phyloP scores from a whole-genome alignment of 2,797 vertebrate genomes.

The Aulostomus chinensis region DNA sequence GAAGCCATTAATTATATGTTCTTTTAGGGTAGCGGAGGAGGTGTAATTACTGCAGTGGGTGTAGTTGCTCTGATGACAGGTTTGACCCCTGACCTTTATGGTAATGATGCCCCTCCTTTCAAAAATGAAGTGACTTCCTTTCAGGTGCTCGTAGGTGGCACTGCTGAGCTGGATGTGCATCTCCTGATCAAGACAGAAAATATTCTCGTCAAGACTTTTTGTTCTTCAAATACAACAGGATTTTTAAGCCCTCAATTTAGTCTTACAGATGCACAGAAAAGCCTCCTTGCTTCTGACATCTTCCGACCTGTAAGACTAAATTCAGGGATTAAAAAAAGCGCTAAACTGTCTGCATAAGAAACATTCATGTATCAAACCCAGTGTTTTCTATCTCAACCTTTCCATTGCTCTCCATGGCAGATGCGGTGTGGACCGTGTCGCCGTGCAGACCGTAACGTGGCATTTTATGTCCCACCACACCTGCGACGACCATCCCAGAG shows the following conservation, averaged over 20 bases:
- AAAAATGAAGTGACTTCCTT: slow-evolving; percentile 81
- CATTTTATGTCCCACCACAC: slow-evolving; percentile 83
- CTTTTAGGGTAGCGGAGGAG: neutral
- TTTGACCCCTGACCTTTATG: slow-evolving; percentile 72
- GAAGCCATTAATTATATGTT: slow-evolving; percentile 15
- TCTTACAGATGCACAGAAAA: neutral
- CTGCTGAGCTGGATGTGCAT: slow-evolving; percentile 82
- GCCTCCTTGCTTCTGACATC: neutral
- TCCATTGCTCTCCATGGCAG: slow-evolving; percentile 83
- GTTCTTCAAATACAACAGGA: too few species aligned
- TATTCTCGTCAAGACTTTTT: neutral
- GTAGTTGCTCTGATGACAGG: slow-evolving; percentile 16
- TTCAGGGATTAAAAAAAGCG: too few species aligned
- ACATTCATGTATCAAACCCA: too few species aligned
- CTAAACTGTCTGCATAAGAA: too few species aligned
- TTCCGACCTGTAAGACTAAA: too few species aligned
- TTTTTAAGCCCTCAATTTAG: neutral
- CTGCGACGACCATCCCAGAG: slow-evolving; percentile 82
- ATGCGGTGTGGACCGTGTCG: slow-evolving; percentile 81
- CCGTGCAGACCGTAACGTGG: slow-evolving; percentile 81
- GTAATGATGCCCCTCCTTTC: slow-evolving; percentile 78
- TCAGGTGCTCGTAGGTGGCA: slow-evolving; percentile 79
- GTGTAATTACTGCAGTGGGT: slow-evolving; percentile 1
- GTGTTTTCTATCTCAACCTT: slow-evolving; percentile 54
- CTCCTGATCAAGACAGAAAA: slow-evolving; percentile 52